Evolutionary conservation across 2,797 vertebrate genomes (phyloP), one percentile per base, ranked within the genome.

Genomic region (Lepilemur septentrionalis): DNA sequence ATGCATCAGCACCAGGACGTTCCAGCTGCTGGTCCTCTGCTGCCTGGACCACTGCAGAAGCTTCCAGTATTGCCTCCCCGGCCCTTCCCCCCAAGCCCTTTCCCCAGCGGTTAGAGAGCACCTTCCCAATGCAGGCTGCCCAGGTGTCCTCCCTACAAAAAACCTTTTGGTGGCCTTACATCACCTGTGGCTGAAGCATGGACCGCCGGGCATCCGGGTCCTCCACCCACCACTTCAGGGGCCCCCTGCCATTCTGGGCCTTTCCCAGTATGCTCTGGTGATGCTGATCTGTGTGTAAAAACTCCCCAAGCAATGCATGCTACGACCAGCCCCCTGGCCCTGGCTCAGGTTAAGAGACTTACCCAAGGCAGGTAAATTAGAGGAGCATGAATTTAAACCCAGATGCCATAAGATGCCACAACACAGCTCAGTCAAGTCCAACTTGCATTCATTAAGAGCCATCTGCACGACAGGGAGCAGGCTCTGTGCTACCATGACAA

Each of bases 261-360:
- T 72, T 81, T 81, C 48, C 59, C 22, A 20, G 0, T 2, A 35
- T 35, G 28, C n/a, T 43, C 32, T 10, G 50, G 35, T 23, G 38
- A 55, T 7, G 7, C 50, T 3, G 52, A 15, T 55, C 78, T 48
- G 22, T 11, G 41, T 2, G 6, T 48, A 11, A 69, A 14, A n/a
- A n/a, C 15, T 30, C 35, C 4, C 65, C 46, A 35, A 4, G 11
- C 2, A 2, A 1, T 1, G 1, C 3, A 0, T 3, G 18, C 78
- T 2, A 4, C 2, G n/a, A 11, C n/a, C 69, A 20, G 78, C 30
- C 61, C 55, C 17, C n/a, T 5, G 20, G 25, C 2, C 38, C 38
- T 18, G 1, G 8, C n/a, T 22, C 76, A 12, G 2, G 67, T 28
- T 65, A n/a, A 76, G 70, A 83, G 83, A 25, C 78, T 92, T 63